Percentiles rank a stretch among this genome's conserved stretches.
phyloP scores from a whole-genome alignment of 2,888 invertebrate species.

The Syrista parreyssii region DNA sequence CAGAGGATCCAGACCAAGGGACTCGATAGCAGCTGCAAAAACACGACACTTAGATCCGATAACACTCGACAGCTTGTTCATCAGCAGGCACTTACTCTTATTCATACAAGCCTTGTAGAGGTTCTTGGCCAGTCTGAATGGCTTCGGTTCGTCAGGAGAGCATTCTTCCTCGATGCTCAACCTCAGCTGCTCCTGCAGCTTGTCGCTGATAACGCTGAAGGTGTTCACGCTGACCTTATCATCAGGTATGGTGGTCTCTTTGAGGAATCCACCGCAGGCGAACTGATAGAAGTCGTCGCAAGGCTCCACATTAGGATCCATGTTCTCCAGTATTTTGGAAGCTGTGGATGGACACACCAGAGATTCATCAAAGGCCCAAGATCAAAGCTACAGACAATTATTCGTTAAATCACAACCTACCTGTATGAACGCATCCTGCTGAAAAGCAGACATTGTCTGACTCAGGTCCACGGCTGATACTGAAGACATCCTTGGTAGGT shows the following conservation, averaged over 20 bases:
- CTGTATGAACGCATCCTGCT: slow-evolving; percentile 84
- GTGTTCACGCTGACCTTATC: slow-evolving; percentile 84
- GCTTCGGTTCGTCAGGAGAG: slow-evolving; percentile 73
- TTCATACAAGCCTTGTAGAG: slow-evolving; percentile 91
- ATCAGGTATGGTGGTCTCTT: slow-evolving; percentile 80
- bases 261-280: slow-evolving; percentile 81
- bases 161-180: slow-evolving; percentile 75
- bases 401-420: slow-evolving; percentile 62
- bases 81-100: slow-evolving; percentile 73
- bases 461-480: slow-evolving; percentile 49
- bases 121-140: slow-evolving; percentile 82
- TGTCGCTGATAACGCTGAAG: slow-evolving; percentile 80
- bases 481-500: slow-evolving; percentile 29
- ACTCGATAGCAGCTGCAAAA: slow-evolving; percentile 80
- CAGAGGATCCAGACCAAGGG: slow-evolving; percentile 80
- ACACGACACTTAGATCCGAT: background rate
- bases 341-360: slow-evolving; percentile 65
- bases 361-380: background rate
- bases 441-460: slow-evolving; percentile 73
- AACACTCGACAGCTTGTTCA: background rate
- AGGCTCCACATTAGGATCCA: slow-evolving; percentile 79
- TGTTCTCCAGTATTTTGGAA: slow-evolving; percentile 76
- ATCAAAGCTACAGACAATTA: background rate
- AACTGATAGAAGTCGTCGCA: slow-evolving; percentile 87
- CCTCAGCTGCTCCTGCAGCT: slow-evolving; percentile 79